These are phyloP conservation scores for Ciconia nigra DNA, from an alignment of 2,797 vertebrate species.

Conservation along the genomic window DNA sequence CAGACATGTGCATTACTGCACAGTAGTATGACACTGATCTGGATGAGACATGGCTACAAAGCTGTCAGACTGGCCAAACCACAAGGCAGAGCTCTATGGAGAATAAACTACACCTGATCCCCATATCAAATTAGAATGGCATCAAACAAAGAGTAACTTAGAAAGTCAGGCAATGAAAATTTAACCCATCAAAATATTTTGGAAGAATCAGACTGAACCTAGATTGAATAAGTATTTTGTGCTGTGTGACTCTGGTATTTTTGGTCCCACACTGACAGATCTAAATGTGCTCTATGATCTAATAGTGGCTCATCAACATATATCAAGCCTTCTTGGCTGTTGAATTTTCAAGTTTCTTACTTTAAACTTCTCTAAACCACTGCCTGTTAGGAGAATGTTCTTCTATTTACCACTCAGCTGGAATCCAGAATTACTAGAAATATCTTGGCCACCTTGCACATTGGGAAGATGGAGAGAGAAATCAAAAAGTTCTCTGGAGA, in stretches of 20 bases:
- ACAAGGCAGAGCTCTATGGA: not conserved
- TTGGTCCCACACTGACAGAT: not conserved
- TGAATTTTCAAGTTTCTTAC: not conserved
- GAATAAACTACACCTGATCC: not conserved
- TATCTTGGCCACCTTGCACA: not conserved
- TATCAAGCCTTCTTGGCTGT: not conserved
- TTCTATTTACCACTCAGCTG: not conserved
- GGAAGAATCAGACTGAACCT: not conserved
- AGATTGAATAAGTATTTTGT: not conserved
- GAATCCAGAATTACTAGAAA: not conserved
- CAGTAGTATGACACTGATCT: not conserved
- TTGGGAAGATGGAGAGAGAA: not conserved
- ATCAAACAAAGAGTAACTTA: not conserved
- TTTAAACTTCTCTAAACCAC: not conserved
- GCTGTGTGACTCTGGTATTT: not conserved
- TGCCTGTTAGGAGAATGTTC: not conserved
- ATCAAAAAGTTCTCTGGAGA: not conserved
- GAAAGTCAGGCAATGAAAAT: not conserved
- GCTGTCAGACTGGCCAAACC: not conserved
- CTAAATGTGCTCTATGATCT: not conserved
- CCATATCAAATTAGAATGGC: not conserved
- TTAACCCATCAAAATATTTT: not conserved
- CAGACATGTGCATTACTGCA: no score
- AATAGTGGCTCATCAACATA: not conserved
- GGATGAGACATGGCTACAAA: not conserved